Conservation (phyloP, 2,113 vertebrate genomes). For the Telmatochromis brachygnathus region DNA sequence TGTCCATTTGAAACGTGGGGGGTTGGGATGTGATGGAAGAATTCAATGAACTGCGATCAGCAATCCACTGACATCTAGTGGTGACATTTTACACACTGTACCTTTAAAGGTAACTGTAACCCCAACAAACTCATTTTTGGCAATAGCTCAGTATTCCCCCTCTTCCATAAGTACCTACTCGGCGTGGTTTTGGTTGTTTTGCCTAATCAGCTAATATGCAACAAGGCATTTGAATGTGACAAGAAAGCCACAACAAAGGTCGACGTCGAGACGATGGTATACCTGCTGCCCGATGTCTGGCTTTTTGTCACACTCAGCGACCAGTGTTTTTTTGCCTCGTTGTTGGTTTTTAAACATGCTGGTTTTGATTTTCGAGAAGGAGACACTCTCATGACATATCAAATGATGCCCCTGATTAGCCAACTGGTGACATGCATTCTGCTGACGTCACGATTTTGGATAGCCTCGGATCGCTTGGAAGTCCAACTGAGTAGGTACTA, state of each 20-base stretch:
- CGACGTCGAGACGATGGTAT: accelerated
- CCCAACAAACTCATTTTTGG: neutral
- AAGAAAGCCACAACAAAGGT: neutral
- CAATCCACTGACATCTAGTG: neutral
- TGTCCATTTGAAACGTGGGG: neutral
- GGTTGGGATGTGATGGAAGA: neutral
- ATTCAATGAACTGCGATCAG: neutral
- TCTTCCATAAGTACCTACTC: accelerated
- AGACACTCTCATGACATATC: neutral
- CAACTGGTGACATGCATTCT: accelerated
- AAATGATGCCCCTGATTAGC: neutral
- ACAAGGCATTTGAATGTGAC: accelerated
- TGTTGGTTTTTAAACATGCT: neutral
- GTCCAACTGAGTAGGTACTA: neutral
- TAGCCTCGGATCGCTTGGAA: neutral
- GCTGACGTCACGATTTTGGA: accelerated
- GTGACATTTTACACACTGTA: neutral
- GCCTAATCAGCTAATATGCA: neutral
- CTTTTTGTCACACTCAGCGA: neutral
- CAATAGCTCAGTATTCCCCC: neutral
- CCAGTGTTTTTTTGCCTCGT: neutral
- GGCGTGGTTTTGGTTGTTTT: accelerated
- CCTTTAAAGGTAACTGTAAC: neutral
- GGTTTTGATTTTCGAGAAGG: neutral
- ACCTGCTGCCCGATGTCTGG: accelerated